A percentile compares a stretch with the other conserved stretches of the same genome.
Conservation (phyloP, 1,140 invertebrate genomes). For the Olivierus martensii region DNA sequence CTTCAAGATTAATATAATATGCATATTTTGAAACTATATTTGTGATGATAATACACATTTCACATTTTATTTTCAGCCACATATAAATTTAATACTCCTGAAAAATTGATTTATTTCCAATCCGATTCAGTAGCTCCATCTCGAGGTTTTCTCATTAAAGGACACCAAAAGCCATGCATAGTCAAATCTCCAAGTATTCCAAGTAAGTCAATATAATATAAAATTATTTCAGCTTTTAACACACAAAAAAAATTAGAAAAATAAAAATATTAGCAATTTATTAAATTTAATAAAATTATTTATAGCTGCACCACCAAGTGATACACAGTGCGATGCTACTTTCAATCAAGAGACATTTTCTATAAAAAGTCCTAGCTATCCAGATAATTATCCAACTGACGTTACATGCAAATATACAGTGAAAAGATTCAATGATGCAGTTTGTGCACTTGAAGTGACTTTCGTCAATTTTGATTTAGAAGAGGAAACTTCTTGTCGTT, state of each 20-base stretch:
- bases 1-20: too few species aligned
- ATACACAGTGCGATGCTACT: constrained; percentile 6
- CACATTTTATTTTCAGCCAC: constrained; percentile 6
- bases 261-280: too few species aligned
- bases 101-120: constrained; percentile 16
- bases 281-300: not conserved
- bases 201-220: constrained; percentile 1
- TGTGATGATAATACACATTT: too few species aligned
- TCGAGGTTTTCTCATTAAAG: constrained; percentile 14
- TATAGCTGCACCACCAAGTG: not conserved
- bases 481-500: constrained; percentile 17
- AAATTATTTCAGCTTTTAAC: too few species aligned
- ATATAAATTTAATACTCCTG: constrained; percentile 14
- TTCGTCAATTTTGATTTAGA: constrained; percentile 20
- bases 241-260: too few species aligned
- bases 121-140: constrained; percentile 10
- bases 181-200: not conserved
- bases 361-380: constrained; percentile 18
- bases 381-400: constrained; percentile 15
- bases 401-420: constrained; percentile 18
- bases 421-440: not conserved
- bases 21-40: too few species aligned
- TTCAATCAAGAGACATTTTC: constrained; percentile 8
- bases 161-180: constrained; percentile 14
- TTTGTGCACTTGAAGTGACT: constrained; percentile 20